A percentile compares a stretch with the other conserved stretches of the same genome.
These are phyloP conservation scores for Thaleichthys pacificus DNA, from an alignment of 2,797 vertebrate genomes.

Conservation along the genomic window DNA sequence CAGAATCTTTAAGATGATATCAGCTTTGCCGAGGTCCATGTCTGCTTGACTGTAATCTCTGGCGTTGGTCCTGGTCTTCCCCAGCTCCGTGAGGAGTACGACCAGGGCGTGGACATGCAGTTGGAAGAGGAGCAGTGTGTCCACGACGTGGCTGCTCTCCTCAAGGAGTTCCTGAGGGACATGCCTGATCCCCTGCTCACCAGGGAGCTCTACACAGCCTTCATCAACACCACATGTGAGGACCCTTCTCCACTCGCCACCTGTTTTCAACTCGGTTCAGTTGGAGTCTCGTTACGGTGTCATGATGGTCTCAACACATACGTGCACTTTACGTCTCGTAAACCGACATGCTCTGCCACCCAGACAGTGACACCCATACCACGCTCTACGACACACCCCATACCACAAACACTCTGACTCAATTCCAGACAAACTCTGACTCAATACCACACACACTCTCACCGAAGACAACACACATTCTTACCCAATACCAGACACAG, in stretches of 20 bases:
- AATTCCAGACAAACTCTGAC: background rate
- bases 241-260: constrained; percentile 11
- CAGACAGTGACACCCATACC: no score
- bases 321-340: background rate
- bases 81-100: constrained; percentile 92
- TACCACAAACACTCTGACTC: background rate
- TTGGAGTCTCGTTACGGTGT: no score
- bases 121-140: constrained; percentile 91
- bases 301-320: no score
- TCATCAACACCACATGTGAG: constrained; percentile 92
- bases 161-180: constrained; percentile 96
- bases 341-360: background rate
- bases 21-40: no score
- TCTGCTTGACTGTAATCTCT: no score
- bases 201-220: constrained; percentile 93
- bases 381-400: background rate
- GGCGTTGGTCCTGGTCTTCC: constrained; percentile 10
- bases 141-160: constrained; percentile 93
- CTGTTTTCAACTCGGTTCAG: no score
- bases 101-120: constrained; percentile 87
- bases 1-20: no score
- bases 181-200: constrained; percentile 94
- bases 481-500: background rate
- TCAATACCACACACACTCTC: background rate
- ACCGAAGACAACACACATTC: background rate